phyloP scores from a whole-genome alignment of 1,140 invertebrate species.

The Sminthurides bifidus region DNA sequence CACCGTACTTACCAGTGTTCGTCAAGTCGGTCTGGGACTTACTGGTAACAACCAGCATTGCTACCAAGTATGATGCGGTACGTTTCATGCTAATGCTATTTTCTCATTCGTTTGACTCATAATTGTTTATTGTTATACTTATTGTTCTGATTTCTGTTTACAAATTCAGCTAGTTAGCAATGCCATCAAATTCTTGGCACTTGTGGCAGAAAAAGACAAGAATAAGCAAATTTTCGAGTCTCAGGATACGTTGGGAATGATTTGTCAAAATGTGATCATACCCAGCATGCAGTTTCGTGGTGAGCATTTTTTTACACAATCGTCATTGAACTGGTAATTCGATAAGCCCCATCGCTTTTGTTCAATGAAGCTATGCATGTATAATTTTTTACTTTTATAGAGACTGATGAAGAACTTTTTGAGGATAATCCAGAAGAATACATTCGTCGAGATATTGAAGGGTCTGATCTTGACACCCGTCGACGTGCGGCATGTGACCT shows the following conservation, averaged over 20 bases:
- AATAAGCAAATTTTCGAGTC: constrained; percentile 85
- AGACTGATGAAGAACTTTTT: constrained; percentile 88
- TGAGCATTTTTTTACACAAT: constrained; percentile 37
- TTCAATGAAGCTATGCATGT: not conserved
- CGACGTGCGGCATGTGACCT: constrained; percentile 90
- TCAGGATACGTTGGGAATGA: constrained; percentile 67
- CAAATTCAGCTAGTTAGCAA: constrained; percentile 72
- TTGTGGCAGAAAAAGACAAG: constrained; percentile 77
- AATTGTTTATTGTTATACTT: not conserved
- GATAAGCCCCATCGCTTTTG: not conserved
- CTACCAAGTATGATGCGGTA: constrained; percentile 85
- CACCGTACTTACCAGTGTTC: constrained; percentile 72
- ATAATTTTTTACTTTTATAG: constrained; percentile 39
- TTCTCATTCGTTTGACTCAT: constrained; percentile 1
- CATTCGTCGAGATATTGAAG: constrained; percentile 91
- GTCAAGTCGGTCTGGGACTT: constrained; percentile 88
- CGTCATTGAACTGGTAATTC: not conserved
- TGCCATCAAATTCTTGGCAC: constrained; percentile 85
- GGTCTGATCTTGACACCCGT: constrained; percentile 93
- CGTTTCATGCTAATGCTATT: constrained; percentile 19
- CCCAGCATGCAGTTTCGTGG: constrained; percentile 94
- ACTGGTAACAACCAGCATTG: constrained; percentile 64
- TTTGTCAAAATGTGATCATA: constrained; percentile 95
- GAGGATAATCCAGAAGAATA: constrained; percentile 98
- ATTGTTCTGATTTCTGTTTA: constrained; percentile 34